Percentiles rank a stretch among this genome's conserved stretches.
phyloP scores from a whole-genome alignment of 2,888 invertebrate species.

The Limulus polyphemus region DNA sequence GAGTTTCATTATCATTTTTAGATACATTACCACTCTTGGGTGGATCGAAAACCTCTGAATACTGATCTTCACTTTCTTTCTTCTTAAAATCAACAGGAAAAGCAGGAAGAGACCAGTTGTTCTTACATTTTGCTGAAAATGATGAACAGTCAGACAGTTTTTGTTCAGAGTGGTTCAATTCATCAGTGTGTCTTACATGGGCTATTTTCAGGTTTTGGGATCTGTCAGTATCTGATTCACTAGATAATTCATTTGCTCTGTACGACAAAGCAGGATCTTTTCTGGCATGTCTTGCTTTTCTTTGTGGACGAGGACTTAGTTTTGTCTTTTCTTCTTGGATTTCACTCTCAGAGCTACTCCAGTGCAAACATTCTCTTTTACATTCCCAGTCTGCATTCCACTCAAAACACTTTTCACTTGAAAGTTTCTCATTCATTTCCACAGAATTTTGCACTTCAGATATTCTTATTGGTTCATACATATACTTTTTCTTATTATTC shows the following conservation, averaged over 20 bases:
- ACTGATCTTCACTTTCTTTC: neutral
- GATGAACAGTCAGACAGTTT: neutral
- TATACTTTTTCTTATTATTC: too few relatives aligned
- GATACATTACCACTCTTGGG: neutral
- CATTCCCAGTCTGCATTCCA: too few relatives aligned
- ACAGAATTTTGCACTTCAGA: too few relatives aligned
- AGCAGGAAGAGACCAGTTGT: constrained; percentile 10
- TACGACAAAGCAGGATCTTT: too few relatives aligned
- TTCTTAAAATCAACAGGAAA: neutral
- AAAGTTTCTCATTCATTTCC: too few relatives aligned
- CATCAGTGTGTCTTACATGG: neutral
- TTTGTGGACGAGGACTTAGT: too few relatives aligned
- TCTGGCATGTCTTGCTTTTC: too few relatives aligned
- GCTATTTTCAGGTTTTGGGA: neutral
- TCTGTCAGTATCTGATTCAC: too few relatives aligned
- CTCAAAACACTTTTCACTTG: too few relatives aligned
- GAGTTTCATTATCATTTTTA: neutral
- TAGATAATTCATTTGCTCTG: too few relatives aligned
- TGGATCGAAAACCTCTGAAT: neutral
- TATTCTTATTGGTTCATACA: too few relatives aligned
- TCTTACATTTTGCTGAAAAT: neutral
- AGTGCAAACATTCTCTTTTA: too few relatives aligned
- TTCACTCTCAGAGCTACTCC: neutral
- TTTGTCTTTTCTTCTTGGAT: neutral
- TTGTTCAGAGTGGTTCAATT: neutral